These are phyloP conservation scores for Teinopalpus imperialis DNA, from an alignment of 2,888 invertebrate species.

Conservation along the genomic window DNA sequence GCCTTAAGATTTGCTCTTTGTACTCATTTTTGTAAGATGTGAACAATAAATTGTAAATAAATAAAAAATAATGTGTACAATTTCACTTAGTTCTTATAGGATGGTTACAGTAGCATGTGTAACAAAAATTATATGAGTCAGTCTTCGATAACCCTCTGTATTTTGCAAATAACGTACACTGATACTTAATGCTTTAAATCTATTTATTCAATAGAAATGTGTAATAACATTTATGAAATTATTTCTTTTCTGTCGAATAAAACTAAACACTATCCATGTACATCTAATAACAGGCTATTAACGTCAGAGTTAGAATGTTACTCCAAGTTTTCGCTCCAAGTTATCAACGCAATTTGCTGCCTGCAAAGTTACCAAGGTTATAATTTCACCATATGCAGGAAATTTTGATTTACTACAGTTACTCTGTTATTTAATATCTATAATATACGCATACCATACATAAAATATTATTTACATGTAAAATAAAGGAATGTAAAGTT, in stretches of 20 bases:
- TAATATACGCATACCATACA: not conserved
- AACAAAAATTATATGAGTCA: too few relatives aligned
- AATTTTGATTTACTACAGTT: conserved; percentile 27
- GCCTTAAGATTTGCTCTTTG: too few relatives aligned
- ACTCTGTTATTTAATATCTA: conserved; percentile 4
- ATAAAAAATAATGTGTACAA: not conserved
- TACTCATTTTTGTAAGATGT: too few relatives aligned
- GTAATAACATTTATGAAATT: not conserved
- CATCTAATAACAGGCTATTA: conserved; percentile 35
- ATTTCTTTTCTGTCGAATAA: not conserved
- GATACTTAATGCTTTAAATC: too few relatives aligned
- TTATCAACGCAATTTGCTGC: conserved; percentile 35
- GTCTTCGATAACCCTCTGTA: too few relatives aligned
- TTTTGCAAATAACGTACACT: too few relatives aligned
- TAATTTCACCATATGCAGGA: conserved; percentile 37
- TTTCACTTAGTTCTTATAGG: too few relatives aligned
- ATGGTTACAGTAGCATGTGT: too few relatives aligned
- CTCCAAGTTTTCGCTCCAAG: conserved; percentile 29
- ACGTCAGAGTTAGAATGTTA: conserved; percentile 41
- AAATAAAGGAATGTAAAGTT: too few relatives aligned
- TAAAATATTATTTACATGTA: too few relatives aligned
- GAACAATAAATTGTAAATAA: not conserved
- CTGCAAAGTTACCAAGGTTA: conserved; percentile 40
- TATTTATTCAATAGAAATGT: too few relatives aligned
- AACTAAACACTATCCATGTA: not conserved